These are phyloP conservation scores for Aphelinus atriplicis DNA, from an alignment of 1,140 invertebrate genomes.

Conservation along the genomic window DNA sequence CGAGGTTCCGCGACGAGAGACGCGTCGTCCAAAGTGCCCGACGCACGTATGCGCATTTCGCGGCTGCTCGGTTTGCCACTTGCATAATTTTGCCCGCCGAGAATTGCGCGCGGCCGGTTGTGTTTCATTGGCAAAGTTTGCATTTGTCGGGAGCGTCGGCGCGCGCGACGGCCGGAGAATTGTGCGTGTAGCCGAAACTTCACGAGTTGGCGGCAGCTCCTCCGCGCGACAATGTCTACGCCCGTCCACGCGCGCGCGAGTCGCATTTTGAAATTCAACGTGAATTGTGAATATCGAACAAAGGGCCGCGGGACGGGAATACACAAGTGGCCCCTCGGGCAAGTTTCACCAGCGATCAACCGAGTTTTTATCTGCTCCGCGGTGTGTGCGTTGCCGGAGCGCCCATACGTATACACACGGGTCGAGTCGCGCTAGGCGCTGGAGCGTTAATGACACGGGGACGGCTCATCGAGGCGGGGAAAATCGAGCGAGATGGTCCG, in stretches of 20 bases:
- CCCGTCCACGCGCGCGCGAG: background rate
- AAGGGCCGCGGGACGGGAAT: too few species aligned
- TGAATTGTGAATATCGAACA: conserved; percentile 27
- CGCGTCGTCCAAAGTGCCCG: too few species aligned
- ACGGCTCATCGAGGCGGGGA: conserved; percentile 25
- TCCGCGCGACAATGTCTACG: background rate
- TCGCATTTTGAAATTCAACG: conserved; percentile 21
- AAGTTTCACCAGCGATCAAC: conserved; percentile 4
- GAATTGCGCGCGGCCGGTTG: background rate
- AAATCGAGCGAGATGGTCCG: conserved; percentile 25
- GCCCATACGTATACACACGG: background rate
- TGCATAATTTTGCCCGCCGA: too few species aligned
- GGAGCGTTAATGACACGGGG: conserved; percentile 18
- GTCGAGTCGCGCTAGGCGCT: conserved; percentile 24
- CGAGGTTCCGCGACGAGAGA: too few species aligned
- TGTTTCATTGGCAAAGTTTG: conserved; percentile 34
- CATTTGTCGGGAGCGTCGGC: conserved; percentile 17
- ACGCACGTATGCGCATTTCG: too few species aligned
- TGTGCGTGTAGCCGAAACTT: conserved; percentile 3
- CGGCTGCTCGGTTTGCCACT: too few species aligned
- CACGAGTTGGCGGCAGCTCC: background rate
- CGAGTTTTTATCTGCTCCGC: conserved; percentile 19
- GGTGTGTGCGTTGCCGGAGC: background rate
- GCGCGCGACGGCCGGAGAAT: background rate
- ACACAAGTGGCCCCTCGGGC: background rate